Evolutionary conservation across 2,113 vertebrate genomes (phyloP).

Genomic region (Solea solea): DNA sequence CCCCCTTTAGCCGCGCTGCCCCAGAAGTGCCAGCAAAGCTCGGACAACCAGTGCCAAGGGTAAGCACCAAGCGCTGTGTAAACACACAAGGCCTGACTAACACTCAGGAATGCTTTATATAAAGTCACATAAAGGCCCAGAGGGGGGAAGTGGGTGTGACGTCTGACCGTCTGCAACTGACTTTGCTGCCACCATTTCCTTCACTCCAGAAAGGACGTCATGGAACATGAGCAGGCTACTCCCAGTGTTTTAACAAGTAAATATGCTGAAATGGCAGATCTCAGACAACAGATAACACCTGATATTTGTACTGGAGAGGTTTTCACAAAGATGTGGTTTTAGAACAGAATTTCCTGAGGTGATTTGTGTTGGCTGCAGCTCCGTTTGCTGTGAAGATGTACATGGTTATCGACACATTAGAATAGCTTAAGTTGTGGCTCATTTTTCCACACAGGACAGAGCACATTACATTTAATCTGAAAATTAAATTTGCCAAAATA

Average conservation of each 20-base stretch:
- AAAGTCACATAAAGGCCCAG: conserved; percentile 79
- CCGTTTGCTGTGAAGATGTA: conserved; percentile 22
- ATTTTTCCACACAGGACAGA: conserved; percentile 2
- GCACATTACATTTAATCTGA: not conserved
- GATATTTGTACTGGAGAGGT: conserved; percentile 42
- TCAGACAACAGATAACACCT: conserved; percentile 64
- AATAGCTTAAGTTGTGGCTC: not conserved
- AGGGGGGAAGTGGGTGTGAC: conserved; percentile 77
- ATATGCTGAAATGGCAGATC: conserved; percentile 74
- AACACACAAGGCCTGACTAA: conserved; percentile 83
- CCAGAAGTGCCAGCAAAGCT: conserved; percentile 65
- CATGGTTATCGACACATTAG: conserved; percentile 12
- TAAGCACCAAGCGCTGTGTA: conserved; percentile 80
- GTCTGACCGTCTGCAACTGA: conserved; percentile 68
- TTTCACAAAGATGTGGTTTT: conserved; percentile 41
- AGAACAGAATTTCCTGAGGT: conserved; percentile 21
- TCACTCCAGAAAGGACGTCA: conserved; percentile 69
- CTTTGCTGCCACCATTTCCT: conserved; percentile 79
- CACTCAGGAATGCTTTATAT: conserved; percentile 84
- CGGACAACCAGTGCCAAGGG: conserved; percentile 70
- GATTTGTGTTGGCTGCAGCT: conserved; percentile 31
- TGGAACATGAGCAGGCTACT: conserved; percentile 66
- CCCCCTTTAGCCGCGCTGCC: conserved; percentile 82
- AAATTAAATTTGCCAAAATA: not conserved
- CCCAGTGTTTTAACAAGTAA: conserved; percentile 65